Evolutionary conservation across 1,140 invertebrate genomes (phyloP).

Genomic region (Trachymyrmex septentrionalis): DNA sequence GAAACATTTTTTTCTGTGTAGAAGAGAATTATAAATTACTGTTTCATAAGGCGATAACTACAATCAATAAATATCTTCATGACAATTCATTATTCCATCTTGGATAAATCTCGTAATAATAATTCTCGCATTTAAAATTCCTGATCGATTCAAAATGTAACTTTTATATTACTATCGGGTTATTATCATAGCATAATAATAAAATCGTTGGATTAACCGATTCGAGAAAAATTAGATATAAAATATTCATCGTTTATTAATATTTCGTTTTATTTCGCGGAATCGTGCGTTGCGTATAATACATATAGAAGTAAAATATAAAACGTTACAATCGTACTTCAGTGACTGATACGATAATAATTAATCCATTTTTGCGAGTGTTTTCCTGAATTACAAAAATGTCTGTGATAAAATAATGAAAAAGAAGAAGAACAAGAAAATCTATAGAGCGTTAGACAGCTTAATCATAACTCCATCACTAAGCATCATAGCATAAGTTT

Average conservation of each 20-base stretch:
- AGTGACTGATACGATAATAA: not conserved
- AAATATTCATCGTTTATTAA: not conserved
- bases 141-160: not conserved
- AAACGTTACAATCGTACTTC: not conserved
- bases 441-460: not conserved
- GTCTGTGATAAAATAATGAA: not conserved
- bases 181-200: not conserved
- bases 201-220: not conserved
- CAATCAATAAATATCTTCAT: not conserved
- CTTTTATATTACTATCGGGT: not conserved
- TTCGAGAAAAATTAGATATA: not conserved
- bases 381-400: not conserved
- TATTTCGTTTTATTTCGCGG: not conserved
- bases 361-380: not conserved
- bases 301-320: not conserved
- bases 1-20: too few relatives aligned
- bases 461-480: not conserved
- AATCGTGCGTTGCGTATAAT: not conserved
- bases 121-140: not conserved
- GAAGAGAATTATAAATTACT: not conserved
- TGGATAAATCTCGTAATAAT: not conserved
- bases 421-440: not conserved
- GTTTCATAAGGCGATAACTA: not conserved
- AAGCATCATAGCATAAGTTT: not conserved
- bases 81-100: not conserved